A percentile compares a stretch with the other conserved stretches of the same genome.
phyloP scores from a whole-genome alignment of 2,888 invertebrate species.

The Drosophila longiperda region DNA sequence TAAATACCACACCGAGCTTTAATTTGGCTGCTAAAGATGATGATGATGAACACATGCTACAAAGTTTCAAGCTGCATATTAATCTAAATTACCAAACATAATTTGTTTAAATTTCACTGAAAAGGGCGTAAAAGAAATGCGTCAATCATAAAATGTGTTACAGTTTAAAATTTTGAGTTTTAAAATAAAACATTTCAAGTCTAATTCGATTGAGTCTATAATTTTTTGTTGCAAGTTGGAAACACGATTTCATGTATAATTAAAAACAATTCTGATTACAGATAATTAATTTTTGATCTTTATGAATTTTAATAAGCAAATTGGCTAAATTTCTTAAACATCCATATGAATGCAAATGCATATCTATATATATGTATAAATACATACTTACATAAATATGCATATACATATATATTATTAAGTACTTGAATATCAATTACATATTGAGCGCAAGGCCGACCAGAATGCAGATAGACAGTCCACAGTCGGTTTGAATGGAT shows the following conservation, averaged over 20 bases:
- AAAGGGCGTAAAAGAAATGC: background rate
- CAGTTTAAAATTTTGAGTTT: background rate
- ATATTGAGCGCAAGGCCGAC: constrained; percentile 73
- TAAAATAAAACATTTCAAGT: background rate
- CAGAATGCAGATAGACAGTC: constrained; percentile 33
- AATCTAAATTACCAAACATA: constrained; percentile 19
- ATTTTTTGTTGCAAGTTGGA: background rate
- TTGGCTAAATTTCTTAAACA: constrained; percentile 5
- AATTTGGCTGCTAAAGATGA: background rate
- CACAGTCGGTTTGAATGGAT: constrained; percentile 2
- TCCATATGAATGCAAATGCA: background rate
- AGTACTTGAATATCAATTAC: constrained; percentile 65
- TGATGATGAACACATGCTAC: constrained; percentile 26
- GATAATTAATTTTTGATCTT: background rate
- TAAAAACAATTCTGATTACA: background rate
- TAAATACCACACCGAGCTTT: constrained; percentile 5
- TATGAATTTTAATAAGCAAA: constrained; percentile 9
- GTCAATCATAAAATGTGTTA: constrained; percentile 1
- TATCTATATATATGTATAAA: background rate
- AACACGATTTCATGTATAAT: background rate
- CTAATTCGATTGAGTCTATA: background rate
- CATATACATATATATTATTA: constrained; percentile 10
- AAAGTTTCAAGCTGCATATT: constrained; percentile 21
- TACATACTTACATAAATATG: background rate
- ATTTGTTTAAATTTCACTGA: constrained; percentile 21